These are phyloP conservation scores for Oedothorax gibbosus DNA, from an alignment of 1,140 invertebrate genomes.

Conservation along the genomic window DNA sequence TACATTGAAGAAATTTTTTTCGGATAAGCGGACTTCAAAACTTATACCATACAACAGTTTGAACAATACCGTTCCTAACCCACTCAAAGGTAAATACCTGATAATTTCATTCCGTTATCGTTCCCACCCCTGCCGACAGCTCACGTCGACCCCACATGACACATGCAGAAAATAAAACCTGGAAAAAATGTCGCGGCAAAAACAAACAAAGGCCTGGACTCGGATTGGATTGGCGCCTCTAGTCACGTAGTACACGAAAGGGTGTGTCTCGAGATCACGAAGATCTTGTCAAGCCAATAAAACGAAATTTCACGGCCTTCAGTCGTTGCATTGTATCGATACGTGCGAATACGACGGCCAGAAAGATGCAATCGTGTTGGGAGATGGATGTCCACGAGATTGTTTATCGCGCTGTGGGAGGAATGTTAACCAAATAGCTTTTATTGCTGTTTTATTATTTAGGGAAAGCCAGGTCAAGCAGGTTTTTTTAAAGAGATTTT, in stretches of 20 bases:
- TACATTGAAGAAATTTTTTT: too few species aligned
- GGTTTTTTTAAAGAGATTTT: too few species aligned
- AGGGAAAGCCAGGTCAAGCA: not conserved
- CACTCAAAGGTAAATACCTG: too few species aligned
- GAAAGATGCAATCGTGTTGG: constrained; percentile 20
- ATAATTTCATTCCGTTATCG: too few species aligned
- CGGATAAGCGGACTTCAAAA: too few species aligned
- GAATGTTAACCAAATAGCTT: constrained; percentile 21
- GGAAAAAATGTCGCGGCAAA: constrained; percentile 9
- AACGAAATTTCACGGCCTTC: constrained; percentile 50
- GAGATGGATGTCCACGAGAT: constrained; percentile 9
- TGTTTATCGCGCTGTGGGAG: constrained; percentile 28
- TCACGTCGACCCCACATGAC: constrained; percentile 4
- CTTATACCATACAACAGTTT: too few species aligned
- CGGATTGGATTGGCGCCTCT: constrained; percentile 12
- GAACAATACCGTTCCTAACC: too few species aligned
- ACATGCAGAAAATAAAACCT: not conserved
- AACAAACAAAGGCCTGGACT: constrained; percentile 20
- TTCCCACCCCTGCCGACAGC: constrained; percentile 4
- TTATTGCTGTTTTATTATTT: constrained; percentile 25
- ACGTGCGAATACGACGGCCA: constrained; percentile 10
- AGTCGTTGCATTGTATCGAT: constrained; percentile 36
- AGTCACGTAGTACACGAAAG: constrained; percentile 54
- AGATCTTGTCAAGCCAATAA: constrained; percentile 57
- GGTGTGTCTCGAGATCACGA: constrained; percentile 56